phyloP scores from a whole-genome alignment of 2,888 invertebrate species.

The Mellilla xanthometata region DNA sequence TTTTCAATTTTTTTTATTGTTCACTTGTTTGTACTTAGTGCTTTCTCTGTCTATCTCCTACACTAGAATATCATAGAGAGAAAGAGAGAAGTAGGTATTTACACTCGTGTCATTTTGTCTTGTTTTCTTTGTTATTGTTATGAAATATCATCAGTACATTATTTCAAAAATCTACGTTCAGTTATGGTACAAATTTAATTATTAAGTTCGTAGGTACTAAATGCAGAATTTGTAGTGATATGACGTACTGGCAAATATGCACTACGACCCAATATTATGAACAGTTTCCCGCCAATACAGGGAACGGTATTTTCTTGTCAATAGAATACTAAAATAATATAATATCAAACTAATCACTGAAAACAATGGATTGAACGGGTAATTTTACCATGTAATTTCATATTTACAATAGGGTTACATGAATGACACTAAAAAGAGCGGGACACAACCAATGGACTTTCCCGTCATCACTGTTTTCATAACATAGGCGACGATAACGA shows the following conservation, averaged over 20 bases:
- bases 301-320: slow-evolving; percentile 15
- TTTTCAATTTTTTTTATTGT: no score
- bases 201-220: no score
- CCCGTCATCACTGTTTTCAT: slow-evolving; percentile 62
- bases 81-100: no score
- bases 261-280: slow-evolving; percentile 1
- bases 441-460: slow-evolving; percentile 73
- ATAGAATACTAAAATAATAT: background rate
- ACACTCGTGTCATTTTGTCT: no score
- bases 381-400: background rate
- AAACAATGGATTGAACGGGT: background rate
- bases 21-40: no score
- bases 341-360: background rate
- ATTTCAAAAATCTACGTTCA: no score
- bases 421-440: slow-evolving; percentile 79
- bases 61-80: no score
- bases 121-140: no score
- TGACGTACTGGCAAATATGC: background rate
- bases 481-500: slow-evolving; percentile 36
- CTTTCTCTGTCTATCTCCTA: no score
- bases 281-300: slow-evolving; percentile 67
- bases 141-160: no score
- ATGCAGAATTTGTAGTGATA: no score
- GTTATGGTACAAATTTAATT: no score
- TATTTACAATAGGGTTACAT: slow-evolving; percentile 1